These are phyloP conservation scores for Syngnathoides biaculeatus DNA, from an alignment of 2,113 vertebrate genomes.

Conservation along the genomic window DNA sequence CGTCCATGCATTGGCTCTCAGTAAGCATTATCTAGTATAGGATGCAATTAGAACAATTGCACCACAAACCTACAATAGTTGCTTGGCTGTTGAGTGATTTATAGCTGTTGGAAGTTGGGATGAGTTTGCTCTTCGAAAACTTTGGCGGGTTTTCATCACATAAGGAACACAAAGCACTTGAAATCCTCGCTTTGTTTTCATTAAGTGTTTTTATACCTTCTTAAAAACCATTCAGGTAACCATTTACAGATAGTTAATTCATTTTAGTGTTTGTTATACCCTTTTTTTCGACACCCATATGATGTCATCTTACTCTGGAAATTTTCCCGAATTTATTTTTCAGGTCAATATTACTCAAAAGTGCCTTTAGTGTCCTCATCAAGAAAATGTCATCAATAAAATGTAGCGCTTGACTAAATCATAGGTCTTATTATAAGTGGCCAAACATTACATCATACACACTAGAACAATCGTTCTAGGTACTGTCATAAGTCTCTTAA, in stretches of 20 bases:
- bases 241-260: background rate
- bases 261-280: background rate
- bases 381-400: no score
- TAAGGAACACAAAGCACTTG: background rate
- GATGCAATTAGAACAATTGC: background rate
- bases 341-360: no score
- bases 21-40: background rate
- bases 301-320: no score
- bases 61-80: background rate
- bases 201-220: background rate
- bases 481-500: no score
- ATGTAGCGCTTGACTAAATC: no score
- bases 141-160: background rate
- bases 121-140: background rate
- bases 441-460: no score
- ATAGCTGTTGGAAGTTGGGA: background rate
- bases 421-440: no score
- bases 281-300: no score
- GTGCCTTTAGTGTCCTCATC: no score
- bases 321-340: no score
- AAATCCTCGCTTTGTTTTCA: background rate
- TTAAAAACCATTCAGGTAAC: background rate
- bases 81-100: background rate
- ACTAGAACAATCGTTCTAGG: no score
- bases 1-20: constrained; percentile 17